Percentiles rank a stretch among this genome's conserved stretches.
Conservation (phyloP, 2,888 invertebrate species). For the Adelphocoris suturalis region DNA sequence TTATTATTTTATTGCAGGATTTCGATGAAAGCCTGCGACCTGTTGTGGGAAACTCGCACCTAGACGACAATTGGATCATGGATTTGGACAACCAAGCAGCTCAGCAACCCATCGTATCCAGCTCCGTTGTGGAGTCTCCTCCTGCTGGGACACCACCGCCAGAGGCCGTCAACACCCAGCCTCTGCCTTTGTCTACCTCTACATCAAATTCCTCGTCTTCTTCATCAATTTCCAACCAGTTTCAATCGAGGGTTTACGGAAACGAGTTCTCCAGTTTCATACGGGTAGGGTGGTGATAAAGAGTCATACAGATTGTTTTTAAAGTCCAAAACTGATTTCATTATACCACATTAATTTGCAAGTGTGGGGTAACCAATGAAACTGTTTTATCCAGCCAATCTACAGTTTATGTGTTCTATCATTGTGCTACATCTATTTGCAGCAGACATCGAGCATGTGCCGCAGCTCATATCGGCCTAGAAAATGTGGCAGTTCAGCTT, state of each 20-base stretch:
- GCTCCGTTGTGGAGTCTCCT: slow-evolving; percentile 46
- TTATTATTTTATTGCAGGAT: slow-evolving; percentile 25
- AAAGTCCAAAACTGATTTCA: too few relatives aligned
- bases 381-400: too few relatives aligned
- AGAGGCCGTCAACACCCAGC: not conserved
- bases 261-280: not conserved
- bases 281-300: not conserved
- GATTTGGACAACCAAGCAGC: slow-evolving; percentile 75
- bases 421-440: not conserved
- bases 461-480: not conserved
- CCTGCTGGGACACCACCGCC: slow-evolving; percentile 30
- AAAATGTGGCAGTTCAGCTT: slow-evolving; percentile 57
- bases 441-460: slow-evolving; percentile 59
- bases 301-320: too few relatives aligned
- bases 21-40: slow-evolving; percentile 55
- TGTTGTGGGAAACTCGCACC: slow-evolving; percentile 24
- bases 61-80: slow-evolving; percentile 71
- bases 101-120: slow-evolving; percentile 64
- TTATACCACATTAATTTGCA: too few relatives aligned
- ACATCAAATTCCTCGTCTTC: not conserved
- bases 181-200: not conserved
- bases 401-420: too few relatives aligned
- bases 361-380: too few relatives aligned
- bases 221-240: not conserved
- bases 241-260: not conserved